These are phyloP conservation scores for Eulemur coronatus DNA, from an alignment of 2,797 vertebrate genomes.

Conservation along the genomic window DNA sequence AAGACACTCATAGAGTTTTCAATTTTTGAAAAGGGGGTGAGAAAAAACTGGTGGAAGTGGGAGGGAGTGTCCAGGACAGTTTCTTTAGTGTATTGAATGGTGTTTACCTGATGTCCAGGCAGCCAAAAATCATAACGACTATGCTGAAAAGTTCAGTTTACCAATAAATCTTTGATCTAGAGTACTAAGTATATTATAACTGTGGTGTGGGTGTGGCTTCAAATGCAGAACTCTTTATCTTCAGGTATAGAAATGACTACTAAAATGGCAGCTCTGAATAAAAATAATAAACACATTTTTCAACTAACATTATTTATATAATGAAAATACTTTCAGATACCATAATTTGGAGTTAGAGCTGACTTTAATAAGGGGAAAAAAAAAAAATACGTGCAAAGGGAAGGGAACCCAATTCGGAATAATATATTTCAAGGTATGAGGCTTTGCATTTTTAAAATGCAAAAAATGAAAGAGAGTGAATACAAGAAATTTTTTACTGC, in stretches of 20 bases:
- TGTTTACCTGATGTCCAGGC: slow-evolving; percentile 44
- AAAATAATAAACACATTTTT: slow-evolving; percentile 49
- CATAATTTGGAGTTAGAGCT: slow-evolving; percentile 44
- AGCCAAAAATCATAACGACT: slow-evolving; percentile 47
- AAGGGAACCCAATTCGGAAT: slow-evolving; percentile 53
- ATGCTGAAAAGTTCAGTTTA: slow-evolving; percentile 48
- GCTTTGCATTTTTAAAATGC: slow-evolving; percentile 72
- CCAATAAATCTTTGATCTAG: slow-evolving; percentile 47
- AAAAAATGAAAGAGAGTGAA: slow-evolving; percentile 57
- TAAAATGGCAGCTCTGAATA: slow-evolving; percentile 50
- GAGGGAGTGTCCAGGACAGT: slow-evolving; percentile 10
- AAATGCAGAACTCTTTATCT: slow-evolving; percentile 41
- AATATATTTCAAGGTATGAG: slow-evolving; percentile 63
- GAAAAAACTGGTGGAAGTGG: slow-evolving; percentile 1
- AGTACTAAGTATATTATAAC: slow-evolving; percentile 14
- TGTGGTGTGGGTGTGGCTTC: slow-evolving; percentile 24
- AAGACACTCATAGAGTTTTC: slow-evolving; percentile 58
- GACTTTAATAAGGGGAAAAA: slow-evolving; percentile 44
- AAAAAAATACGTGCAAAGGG: slow-evolving; percentile 68
- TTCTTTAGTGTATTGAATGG: slow-evolving; percentile 62
- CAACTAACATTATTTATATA: slow-evolving; percentile 50
- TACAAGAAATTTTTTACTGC: slow-evolving; percentile 71
- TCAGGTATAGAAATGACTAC: slow-evolving; percentile 43
- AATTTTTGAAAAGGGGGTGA: slow-evolving; percentile 55
- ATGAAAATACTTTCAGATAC: slow-evolving; percentile 51